phyloP scores from a whole-genome alignment of 2,113 vertebrate genomes.

The Elephantulus edwardii region DNA sequence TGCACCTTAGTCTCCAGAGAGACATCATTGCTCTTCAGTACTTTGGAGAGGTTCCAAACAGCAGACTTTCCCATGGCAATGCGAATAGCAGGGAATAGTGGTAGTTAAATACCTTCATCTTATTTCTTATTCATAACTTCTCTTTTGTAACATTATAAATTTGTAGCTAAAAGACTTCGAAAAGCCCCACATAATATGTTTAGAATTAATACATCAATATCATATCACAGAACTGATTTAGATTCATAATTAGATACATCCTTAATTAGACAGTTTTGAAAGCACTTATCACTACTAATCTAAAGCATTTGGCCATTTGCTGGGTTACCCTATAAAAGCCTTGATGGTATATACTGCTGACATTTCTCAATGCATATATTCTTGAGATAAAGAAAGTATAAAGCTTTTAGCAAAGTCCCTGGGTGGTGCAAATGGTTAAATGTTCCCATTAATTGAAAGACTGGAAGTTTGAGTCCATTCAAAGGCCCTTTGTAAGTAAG shows the following conservation, averaged over 20 bases:
- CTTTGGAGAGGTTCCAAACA: too few relatives aligned
- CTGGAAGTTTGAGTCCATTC: not conserved
- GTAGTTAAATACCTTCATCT: not conserved
- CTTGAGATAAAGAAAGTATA: not conserved
- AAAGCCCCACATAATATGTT: not conserved
- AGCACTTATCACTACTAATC: too few relatives aligned
- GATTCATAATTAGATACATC: not conserved
- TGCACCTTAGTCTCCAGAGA: too few relatives aligned
- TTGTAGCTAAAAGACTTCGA: not conserved
- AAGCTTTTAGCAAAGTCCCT: not conserved
- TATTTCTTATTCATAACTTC: conserved; percentile 11
- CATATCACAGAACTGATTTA: not conserved
- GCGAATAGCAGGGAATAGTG: too few relatives aligned
- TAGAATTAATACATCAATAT: not conserved
- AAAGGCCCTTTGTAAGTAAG: not conserved
- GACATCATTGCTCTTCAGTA: too few relatives aligned
- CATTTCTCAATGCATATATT: not conserved
- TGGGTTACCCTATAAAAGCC: not conserved
- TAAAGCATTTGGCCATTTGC: not conserved
- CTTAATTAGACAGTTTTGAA: too few relatives aligned
- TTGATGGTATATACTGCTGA: not conserved
- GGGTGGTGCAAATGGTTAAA: not conserved
- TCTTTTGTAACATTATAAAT: not conserved
- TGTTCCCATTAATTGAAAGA: not conserved
- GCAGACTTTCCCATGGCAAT: too few relatives aligned